Conservation (phyloP, 1,140 invertebrate species). For the Drosophila oshimai region DNA sequence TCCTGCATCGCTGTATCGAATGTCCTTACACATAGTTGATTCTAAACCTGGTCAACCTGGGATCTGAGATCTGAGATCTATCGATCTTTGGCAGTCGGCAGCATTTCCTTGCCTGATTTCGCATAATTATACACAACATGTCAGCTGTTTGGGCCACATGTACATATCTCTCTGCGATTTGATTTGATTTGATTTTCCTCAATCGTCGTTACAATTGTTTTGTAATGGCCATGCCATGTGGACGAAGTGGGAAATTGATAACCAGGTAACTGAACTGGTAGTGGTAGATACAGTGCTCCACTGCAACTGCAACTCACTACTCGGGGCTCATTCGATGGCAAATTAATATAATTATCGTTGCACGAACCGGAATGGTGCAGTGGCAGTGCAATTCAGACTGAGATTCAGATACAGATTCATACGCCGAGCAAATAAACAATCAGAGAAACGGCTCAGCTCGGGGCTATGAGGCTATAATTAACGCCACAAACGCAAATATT, state of each 20-base stretch:
- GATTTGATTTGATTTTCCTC: slow-evolving; percentile 69
- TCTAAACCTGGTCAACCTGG: slow-evolving; percentile 7
- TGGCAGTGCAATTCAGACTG: slow-evolving; percentile 49
- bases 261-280: slow-evolving; percentile 57
- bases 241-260: slow-evolving; percentile 59
- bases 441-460: slow-evolving; percentile 54
- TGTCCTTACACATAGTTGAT: slow-evolving; percentile 58
- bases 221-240: slow-evolving; percentile 61
- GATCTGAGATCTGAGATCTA: slow-evolving; percentile 37
- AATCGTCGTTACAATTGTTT: slow-evolving; percentile 78
- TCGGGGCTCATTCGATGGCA: slow-evolving; percentile 74
- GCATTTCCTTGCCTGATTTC: slow-evolving; percentile 21
- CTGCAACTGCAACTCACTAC: slow-evolving; percentile 30
- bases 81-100: background rate
- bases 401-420: background rate
- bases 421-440: slow-evolving; percentile 72
- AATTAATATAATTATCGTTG: slow-evolving; percentile 81
- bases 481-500: slow-evolving; percentile 81
- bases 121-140: slow-evolving; percentile 70
- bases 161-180: background rate
- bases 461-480: slow-evolving; percentile 60
- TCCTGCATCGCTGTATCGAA: slow-evolving; percentile 71
- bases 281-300: slow-evolving; percentile 27
- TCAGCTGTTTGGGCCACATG: slow-evolving; percentile 64
- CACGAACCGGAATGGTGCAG: slow-evolving; percentile 76